Conservation (phyloP, 2,113 vertebrate species). For the Oceanodroma tethys region DNA sequence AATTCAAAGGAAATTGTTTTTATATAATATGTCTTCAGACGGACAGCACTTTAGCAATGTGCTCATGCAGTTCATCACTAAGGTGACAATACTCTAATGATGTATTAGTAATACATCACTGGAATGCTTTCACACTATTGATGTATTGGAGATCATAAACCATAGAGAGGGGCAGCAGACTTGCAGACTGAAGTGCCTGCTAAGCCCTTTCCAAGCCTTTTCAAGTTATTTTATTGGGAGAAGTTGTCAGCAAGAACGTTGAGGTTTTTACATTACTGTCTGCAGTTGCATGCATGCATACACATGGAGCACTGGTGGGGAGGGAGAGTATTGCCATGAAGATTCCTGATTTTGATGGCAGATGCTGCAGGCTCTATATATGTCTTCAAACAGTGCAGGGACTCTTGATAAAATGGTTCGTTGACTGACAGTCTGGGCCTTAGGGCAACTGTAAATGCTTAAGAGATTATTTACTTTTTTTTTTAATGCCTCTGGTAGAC, state of each 20-base stretch:
- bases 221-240: not conserved
- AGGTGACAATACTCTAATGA: conserved; percentile 15
- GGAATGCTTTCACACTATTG: not conserved
- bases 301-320: not conserved
- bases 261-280: not conserved
- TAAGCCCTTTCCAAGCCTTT: not conserved
- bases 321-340: not conserved
- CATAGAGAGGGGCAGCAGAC: not conserved
- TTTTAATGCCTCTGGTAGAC: not conserved
- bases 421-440: not conserved
- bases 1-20: not conserved
- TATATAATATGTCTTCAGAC: not conserved
- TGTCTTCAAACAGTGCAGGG: not conserved
- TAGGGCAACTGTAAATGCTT: not conserved
- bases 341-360: not conserved
- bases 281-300: not conserved
- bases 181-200: not conserved
- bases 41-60: not conserved
- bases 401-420: not conserved
- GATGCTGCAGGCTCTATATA: not conserved
- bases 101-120: conserved; percentile 22
- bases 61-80: not conserved
- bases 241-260: not conserved
- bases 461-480: not conserved
- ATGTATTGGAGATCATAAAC: not conserved